A percentile compares a stretch with the other conserved stretches of the same genome.
Conservation (phyloP, 2,888 invertebrate species). For the Ochropleura plecta region DNA sequence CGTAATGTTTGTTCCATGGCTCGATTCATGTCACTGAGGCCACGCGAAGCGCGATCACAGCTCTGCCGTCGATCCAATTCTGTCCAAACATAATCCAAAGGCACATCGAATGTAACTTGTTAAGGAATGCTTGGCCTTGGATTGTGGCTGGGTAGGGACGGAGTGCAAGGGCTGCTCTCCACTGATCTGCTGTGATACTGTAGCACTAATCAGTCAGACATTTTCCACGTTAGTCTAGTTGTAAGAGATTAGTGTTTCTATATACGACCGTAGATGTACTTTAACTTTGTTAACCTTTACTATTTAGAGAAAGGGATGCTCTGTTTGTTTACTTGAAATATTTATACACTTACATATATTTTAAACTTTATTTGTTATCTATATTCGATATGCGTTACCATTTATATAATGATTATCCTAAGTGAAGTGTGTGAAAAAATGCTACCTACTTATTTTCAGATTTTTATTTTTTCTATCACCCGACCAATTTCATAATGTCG, state of each 20-base stretch:
- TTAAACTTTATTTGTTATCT: slow-evolving; percentile 84
- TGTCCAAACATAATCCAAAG: slow-evolving; percentile 66
- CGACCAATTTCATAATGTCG: slow-evolving; percentile 86
- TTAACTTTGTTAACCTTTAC: slow-evolving; percentile 88
- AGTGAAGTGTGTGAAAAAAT: slow-evolving; percentile 89
- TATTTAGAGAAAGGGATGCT: slow-evolving; percentile 84
- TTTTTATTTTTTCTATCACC: slow-evolving; percentile 90
- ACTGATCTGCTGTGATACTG: slow-evolving; percentile 89
- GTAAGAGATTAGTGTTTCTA: slow-evolving; percentile 88
- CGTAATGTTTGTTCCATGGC: slow-evolving; percentile 61
- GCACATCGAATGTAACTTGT: slow-evolving; percentile 31
- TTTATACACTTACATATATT: slow-evolving; percentile 82
- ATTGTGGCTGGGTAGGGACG: slow-evolving; percentile 66
- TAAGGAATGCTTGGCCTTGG: slow-evolving; percentile 51
- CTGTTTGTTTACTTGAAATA: slow-evolving; percentile 85
- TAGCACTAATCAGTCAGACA: slow-evolving; percentile 86
- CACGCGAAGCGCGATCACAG: slow-evolving; percentile 67
- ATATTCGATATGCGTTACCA: slow-evolving; percentile 84
- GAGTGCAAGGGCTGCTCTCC: slow-evolving; percentile 80
- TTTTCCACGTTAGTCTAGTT: slow-evolving; percentile 88
- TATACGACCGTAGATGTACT: slow-evolving; percentile 84
- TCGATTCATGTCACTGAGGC: slow-evolving; percentile 70
- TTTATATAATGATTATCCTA: slow-evolving; percentile 85
- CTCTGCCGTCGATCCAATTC: slow-evolving; percentile 57
- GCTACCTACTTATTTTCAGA: slow-evolving; percentile 90